Percentiles rank a stretch among this genome's conserved stretches.
Evolutionary conservation across 2,797 vertebrate genomes (phyloP).

Genomic region (Pitangus sulphuratus): DNA sequence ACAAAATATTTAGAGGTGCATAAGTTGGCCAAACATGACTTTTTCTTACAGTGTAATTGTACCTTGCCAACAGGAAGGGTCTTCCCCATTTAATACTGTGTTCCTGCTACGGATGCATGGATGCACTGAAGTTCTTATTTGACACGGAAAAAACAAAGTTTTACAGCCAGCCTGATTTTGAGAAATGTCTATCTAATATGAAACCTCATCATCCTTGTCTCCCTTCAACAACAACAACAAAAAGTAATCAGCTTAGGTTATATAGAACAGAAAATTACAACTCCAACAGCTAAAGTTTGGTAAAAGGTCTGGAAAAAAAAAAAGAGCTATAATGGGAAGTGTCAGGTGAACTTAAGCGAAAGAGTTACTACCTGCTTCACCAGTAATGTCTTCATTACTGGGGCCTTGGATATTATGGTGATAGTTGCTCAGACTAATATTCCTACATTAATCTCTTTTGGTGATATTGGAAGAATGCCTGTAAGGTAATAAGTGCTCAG

Average conservation of each 20-base stretch:
- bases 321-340: background rate
- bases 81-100: background rate
- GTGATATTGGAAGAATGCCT: constrained; percentile 31
- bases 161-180: background rate
- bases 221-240: background rate
- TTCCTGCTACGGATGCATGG: background rate
- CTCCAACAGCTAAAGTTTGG: background rate
- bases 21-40: background rate
- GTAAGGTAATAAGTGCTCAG: constrained; percentile 1
- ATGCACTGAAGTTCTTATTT: background rate
- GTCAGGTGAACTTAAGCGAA: background rate
- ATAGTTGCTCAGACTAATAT: background rate
- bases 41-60: background rate
- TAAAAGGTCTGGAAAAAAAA: constrained; percentile 4
- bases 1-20: background rate
- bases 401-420: background rate
- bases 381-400: background rate
- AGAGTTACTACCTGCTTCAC: background rate
- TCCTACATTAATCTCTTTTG: background rate
- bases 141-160: background rate
- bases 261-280: background rate
- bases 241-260: background rate
- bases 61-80: background rate
- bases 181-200: background rate
- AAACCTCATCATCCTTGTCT: background rate